Evolutionary conservation across 2,113 vertebrate genomes (phyloP), one percentile per base, ranked within the genome.

Genomic region (Lagopus leucura): DNA sequence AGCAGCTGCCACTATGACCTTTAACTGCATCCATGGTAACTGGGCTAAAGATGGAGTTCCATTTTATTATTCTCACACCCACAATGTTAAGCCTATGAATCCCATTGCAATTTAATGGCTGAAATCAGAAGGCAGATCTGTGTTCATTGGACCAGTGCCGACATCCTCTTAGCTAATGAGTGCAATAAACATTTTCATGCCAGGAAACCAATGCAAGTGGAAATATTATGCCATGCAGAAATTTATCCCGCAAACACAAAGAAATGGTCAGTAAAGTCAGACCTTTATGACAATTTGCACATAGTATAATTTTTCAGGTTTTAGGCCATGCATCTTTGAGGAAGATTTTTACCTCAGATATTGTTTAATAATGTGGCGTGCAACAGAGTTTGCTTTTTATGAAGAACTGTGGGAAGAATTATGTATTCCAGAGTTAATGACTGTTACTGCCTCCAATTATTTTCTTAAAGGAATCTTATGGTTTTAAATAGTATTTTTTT

Each of bases 81-180:
- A 98, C 98, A 94, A 98, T 86, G 98, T 98, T 98, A 98, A 98
- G 97, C 97, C 97, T 96, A 96, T 96, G 98, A 97, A 98, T 98
- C 98, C 98, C 97, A 98, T 97, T 98, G 98, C 97, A 98, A 98
- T 97, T 98, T 98, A 98, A 98, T 97, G 98, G 97, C 98, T 98
- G 97, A 97, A 98, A 98, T 98, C 98, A 98, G 98, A 98, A 98
- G 98, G 98, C 97, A 97, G 98, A 96, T 98, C 97, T 97, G 98
- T 98, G 98, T 98, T 98, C 98, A 99, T 99, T 99, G 99, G 99
- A 99, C 98, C 97, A 93, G 94, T 98, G 99, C 99, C 98, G 98
- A 98, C 98, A 98, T 98, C 98, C 98, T 98, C 97, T 98, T 98
- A 98, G 98, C 98, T 99, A 99, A 99, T 99, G 99, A 99, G 98